Percentiles rank a stretch among this genome's conserved stretches.
Conservation (phyloP, 1,140 invertebrate genomes). For the Epicauta chinensis region DNA sequence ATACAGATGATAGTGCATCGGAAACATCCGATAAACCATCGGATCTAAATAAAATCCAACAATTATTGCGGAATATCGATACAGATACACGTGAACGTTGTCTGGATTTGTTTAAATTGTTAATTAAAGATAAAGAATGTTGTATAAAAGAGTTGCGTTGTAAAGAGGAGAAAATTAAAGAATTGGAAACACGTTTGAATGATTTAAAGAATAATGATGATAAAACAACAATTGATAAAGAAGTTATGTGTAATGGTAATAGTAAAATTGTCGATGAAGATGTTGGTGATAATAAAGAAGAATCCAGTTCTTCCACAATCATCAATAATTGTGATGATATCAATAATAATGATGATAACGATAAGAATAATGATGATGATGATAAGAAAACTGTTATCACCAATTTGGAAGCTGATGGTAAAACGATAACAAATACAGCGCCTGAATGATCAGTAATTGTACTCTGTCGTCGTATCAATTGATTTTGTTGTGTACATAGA, state of each 20-base stretch:
- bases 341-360: neutral
- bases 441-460: conserved; percentile 37
- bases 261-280: too few species aligned
- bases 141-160: conserved; percentile 25
- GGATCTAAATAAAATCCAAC: conserved; percentile 31
- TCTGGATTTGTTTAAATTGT: conserved; percentile 26
- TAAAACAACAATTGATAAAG: conserved; percentile 6
- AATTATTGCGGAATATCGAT: conserved; percentile 27
- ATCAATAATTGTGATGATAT: neutral
- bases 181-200: conserved; percentile 22
- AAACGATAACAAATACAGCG: conserved; percentile 29
- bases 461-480: conserved; percentile 3
- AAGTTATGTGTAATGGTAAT: too few species aligned
- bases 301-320: neutral
- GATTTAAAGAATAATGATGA: conserved; percentile 7
- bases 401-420: conserved; percentile 18
- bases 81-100: conserved; percentile 24
- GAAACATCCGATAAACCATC: conserved; percentile 24
- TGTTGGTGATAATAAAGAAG: neutral
- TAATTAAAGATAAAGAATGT: conserved; percentile 30
- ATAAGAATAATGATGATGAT: neutral
- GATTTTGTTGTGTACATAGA: too few species aligned
- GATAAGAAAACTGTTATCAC: conserved; percentile 29
- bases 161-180: conserved; percentile 31
- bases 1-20: conserved; percentile 49